These are phyloP conservation scores for Phalacrocorax brasilianus DNA, from an alignment of 2,113 vertebrate species.

Conservation along the genomic window DNA sequence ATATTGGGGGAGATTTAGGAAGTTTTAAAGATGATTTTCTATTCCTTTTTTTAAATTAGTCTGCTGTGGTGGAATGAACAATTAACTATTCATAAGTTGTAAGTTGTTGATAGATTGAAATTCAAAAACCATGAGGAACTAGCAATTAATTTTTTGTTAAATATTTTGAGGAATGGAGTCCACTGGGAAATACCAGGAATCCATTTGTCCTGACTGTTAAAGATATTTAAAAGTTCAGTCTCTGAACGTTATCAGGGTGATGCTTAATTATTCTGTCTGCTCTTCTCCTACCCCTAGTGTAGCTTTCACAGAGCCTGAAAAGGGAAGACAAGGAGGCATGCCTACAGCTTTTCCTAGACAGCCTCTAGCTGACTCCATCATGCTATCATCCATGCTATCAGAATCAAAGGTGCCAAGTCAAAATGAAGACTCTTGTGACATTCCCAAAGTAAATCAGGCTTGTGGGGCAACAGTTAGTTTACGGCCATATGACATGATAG, in stretches of 20 bases:
- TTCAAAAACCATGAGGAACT: neutral
- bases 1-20: neutral
- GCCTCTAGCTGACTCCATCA: slow-evolving; percentile 84
- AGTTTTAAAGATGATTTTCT: neutral
- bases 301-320: slow-evolving; percentile 94
- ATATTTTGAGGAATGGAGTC: neutral
- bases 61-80: neutral
- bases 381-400: slow-evolving; percentile 90
- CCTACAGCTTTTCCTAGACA: slow-evolving; percentile 88
- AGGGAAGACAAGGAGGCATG: slow-evolving; percentile 87
- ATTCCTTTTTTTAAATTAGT: neutral
- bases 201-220: neutral
- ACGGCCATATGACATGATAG: slow-evolving; percentile 76
- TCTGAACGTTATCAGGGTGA: slow-evolving; percentile 70
- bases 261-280: slow-evolving; percentile 92
- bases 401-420: slow-evolving; percentile 86
- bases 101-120: neutral
- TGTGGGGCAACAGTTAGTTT: slow-evolving; percentile 78
- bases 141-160: neutral
- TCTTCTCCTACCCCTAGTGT: slow-evolving; percentile 97
- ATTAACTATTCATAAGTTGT: neutral
- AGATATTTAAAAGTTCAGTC: slow-evolving; percentile 3
- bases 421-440: slow-evolving; percentile 83
- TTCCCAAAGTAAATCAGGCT: slow-evolving; percentile 80
- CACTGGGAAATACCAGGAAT: neutral